Conservation (phyloP, 2,113 vertebrate genomes). For the Nannobrachium achirus region DNA sequence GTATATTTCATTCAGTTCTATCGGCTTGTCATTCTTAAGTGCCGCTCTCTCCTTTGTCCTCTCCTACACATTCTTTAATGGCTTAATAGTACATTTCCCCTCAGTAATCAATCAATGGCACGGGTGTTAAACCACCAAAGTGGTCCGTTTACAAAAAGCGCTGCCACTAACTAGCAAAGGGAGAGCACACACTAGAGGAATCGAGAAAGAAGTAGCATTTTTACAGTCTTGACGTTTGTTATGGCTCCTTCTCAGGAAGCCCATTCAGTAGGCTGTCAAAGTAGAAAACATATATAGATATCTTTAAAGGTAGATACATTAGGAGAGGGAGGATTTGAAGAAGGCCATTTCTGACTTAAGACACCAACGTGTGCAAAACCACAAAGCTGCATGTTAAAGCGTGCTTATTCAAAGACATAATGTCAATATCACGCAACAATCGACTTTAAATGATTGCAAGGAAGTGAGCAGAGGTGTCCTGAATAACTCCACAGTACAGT, state of each 20-base stretch:
- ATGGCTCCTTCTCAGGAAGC: conserved; percentile 51
- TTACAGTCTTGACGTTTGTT: conserved; percentile 64
- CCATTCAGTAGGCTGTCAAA: conserved; percentile 53
- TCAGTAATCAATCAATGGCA: conserved; percentile 42
- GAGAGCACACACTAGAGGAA: conserved; percentile 46
- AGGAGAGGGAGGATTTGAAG: conserved; percentile 54
- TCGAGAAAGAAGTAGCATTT: conserved; percentile 37
- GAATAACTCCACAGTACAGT: neutral
- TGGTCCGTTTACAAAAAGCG: conserved; percentile 49
- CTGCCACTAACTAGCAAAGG: conserved; percentile 56
- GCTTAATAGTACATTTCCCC: conserved; percentile 38
- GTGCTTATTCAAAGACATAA: conserved; percentile 63
- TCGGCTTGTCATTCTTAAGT: conserved; percentile 1
- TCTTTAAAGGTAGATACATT: conserved; percentile 47
- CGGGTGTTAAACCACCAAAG: conserved; percentile 46
- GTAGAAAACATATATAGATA: conserved; percentile 47
- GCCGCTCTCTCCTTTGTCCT: conserved; percentile 16
- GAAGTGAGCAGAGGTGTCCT: conserved; percentile 21
- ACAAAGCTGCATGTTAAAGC: conserved; percentile 74
- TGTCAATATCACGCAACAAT: conserved; percentile 52
- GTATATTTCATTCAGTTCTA: conserved; percentile 15
- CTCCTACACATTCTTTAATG: conserved; percentile 1
- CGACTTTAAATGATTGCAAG: conserved; percentile 40
- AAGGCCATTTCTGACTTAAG: conserved; percentile 73
- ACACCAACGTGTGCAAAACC: conserved; percentile 77